Base-by-base conservation (phyloP, 1,140 invertebrate genomes). In the Calephelis virginiensis region DNA sequence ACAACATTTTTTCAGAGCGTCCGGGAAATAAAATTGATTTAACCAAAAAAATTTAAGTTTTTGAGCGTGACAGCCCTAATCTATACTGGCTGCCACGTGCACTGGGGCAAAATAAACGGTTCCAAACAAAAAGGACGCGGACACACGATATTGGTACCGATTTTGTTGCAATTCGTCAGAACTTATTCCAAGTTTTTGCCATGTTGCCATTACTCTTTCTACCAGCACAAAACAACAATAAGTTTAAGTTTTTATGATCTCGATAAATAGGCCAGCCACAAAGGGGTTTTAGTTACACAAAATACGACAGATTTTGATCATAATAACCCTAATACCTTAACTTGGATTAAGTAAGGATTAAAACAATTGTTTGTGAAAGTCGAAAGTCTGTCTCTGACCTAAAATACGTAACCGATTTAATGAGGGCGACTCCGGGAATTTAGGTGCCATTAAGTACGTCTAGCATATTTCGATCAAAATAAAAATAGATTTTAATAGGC, bases 31-130 rank as follows among this genome's bases (percentile, higher is more conserved):
- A 40, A 40, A 40, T 5, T 5, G 38, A 40, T 40, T 40, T 40
- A 4, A 40, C 38, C 7, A 4, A 40, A 40, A 40, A 4, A 7
- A 40, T 40, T 40, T 40, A 5, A 28, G 28, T 28, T 28, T 3
- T 28, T 28, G 28, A 28, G 28, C 5, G 40, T 9, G 40, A 1
- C 40, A 43, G 40, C 40, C 40, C 40, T 43, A 43, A 28, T 53
- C 13, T 28, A 62, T 10, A n/a, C 48, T 12, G 62, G 56, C 46
- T 63, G 68, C 75, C 76, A 74, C 76, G 72, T 76, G 74, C 63
- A 60, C 73, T 60, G 49, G 43, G 60, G 66, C 72, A 70, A 78
- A 78, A 77, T 75, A 77, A 73, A 73, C 72, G 56, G 40, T 59
- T 65, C 63, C 63, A 65, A 65, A 56, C 63, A 56, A 65, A 13